phyloP scores from a whole-genome alignment of 2,888 invertebrate species.

The Xanthorhoe spadicearia region DNA sequence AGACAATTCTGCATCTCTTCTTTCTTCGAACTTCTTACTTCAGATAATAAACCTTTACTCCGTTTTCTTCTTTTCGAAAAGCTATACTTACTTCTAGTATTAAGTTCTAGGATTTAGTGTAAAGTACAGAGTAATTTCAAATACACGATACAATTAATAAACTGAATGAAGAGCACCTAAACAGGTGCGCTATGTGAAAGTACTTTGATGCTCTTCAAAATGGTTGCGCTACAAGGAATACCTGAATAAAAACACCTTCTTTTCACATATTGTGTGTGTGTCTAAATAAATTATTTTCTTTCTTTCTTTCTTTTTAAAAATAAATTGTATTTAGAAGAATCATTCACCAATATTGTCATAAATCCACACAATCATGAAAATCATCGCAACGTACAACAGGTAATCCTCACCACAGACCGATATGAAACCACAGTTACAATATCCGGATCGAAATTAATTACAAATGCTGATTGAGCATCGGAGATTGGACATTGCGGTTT shows the following conservation, averaged over 20 bases:
- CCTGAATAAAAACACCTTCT: too few species aligned
- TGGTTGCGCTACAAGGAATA: too few species aligned
- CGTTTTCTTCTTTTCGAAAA: neutral
- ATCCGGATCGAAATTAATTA: conserved; percentile 9
- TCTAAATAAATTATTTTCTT: too few species aligned
- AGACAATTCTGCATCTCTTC: conserved; percentile 8
- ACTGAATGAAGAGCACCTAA: too few species aligned
- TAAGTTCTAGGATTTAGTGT: too few species aligned
- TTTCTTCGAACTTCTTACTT: neutral
- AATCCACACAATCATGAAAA: neutral
- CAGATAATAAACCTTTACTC: neutral
- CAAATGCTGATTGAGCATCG: conserved; percentile 10
- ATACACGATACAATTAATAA: too few species aligned
- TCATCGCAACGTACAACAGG: neutral
- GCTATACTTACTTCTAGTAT: neutral
- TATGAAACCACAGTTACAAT: conserved; percentile 12
- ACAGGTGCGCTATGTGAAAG: too few species aligned
- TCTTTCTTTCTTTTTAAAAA: too few species aligned
- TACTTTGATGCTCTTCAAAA: too few species aligned
- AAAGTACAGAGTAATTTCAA: too few species aligned
- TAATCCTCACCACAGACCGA: conserved; percentile 1
- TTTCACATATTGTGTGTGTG: too few species aligned
- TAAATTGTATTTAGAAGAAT: neutral
- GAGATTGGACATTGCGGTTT: conserved; percentile 18
- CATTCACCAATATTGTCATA: neutral